These are phyloP conservation scores for Brachystomella parvula DNA, from an alignment of 1,140 invertebrate species.

Conservation along the genomic window DNA sequence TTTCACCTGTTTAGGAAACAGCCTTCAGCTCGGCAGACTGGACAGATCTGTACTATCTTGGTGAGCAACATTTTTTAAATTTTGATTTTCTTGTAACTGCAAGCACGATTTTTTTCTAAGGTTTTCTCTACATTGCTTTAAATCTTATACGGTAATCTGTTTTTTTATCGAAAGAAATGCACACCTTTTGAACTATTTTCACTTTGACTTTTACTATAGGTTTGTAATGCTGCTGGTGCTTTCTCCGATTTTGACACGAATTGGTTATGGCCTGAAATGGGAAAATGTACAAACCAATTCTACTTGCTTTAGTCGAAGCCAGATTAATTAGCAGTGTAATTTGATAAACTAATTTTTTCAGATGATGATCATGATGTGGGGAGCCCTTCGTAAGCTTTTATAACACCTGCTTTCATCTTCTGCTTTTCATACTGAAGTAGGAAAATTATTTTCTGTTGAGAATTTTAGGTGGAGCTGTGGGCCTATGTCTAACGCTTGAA, in stretches of 20 bases:
- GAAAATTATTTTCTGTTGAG: not conserved
- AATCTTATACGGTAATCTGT: slow-evolving; percentile 42
- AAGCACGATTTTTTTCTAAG: not conserved
- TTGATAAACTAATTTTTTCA: not conserved
- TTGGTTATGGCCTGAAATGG: slow-evolving; percentile 47
- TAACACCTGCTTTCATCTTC: not conserved
- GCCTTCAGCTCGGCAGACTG: slow-evolving; percentile 34
- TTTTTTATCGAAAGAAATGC: not conserved
- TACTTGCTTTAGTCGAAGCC: slow-evolving; percentile 16
- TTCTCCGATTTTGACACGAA: slow-evolving; percentile 43
- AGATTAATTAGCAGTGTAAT: not conserved
- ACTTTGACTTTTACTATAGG: not conserved
- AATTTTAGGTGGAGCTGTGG: slow-evolving; percentile 45
- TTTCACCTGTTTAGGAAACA: slow-evolving; percentile 24
- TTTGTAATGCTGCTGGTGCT: slow-evolving; percentile 34
- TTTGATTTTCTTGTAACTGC: not conserved
- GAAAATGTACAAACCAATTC: slow-evolving; percentile 35
- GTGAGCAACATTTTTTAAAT: slow-evolving; percentile 14
- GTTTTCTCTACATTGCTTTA: slow-evolving; percentile 42
- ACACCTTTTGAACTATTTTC: not conserved
- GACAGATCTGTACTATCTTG: slow-evolving; percentile 42
- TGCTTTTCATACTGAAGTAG: not conserved
- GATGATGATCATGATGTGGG: slow-evolving; percentile 45
- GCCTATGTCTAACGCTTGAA: slow-evolving; percentile 45
- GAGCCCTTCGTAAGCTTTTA: slow-evolving; percentile 37